phyloP scores from a whole-genome alignment of 2,888 invertebrate species.

The Proisotoma minuta region DNA sequence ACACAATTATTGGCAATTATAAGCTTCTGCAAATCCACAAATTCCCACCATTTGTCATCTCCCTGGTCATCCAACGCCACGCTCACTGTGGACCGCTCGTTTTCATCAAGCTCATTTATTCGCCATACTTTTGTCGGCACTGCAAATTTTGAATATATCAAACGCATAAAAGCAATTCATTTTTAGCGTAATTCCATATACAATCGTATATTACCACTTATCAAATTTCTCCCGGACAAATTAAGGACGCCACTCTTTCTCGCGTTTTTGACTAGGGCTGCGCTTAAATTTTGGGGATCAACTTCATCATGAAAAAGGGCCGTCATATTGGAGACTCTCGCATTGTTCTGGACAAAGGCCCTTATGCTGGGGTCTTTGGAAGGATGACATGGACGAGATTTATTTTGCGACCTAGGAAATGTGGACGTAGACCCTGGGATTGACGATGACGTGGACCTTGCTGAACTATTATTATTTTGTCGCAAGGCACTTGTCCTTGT shows the following conservation, averaged over 20 bases:
- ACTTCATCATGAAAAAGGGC: slow-evolving; percentile 56
- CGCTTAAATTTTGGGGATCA: slow-evolving; percentile 65
- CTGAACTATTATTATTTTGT: not conserved
- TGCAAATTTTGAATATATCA: slow-evolving; percentile 13
- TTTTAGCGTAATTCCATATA: not conserved
- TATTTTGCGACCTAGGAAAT: not conserved
- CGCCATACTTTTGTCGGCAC: slow-evolving; percentile 44
- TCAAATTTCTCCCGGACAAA: slow-evolving; percentile 68
- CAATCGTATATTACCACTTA: slow-evolving; percentile 58
- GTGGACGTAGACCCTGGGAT: not conserved
- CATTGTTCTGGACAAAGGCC: slow-evolving; percentile 39
- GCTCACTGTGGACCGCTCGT: slow-evolving; percentile 38
- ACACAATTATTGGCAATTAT: slow-evolving; percentile 57
- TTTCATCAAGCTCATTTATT: slow-evolving; percentile 45
- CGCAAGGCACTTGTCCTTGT: not conserved
- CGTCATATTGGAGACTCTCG: slow-evolving; percentile 30
- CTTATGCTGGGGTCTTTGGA: slow-evolving; percentile 22
- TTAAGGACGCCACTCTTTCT: slow-evolving; percentile 75
- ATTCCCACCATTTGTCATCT: slow-evolving; percentile 47
- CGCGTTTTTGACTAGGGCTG: slow-evolving; percentile 69
- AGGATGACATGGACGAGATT: not conserved
- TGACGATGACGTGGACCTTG: not conserved
- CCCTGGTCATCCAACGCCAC: slow-evolving; percentile 43
- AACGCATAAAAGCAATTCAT: not conserved
- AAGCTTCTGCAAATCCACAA: slow-evolving; percentile 45